Evolutionary conservation across 2,113 vertebrate species (phyloP).

Genomic region (Corynorhinus townsendii): DNA sequence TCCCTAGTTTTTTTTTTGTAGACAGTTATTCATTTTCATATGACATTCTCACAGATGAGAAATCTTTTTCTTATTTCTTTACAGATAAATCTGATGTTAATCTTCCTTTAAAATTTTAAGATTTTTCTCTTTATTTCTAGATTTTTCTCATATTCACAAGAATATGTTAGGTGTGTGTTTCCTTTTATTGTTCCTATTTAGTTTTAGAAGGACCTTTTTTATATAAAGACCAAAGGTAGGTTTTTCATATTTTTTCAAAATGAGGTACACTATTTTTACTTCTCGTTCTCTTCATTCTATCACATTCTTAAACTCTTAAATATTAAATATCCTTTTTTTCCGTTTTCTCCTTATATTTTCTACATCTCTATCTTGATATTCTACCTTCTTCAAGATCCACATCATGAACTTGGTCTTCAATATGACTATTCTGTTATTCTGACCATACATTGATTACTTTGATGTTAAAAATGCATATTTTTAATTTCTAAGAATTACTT

Average conservation of each 20-base stretch:
- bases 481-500: not conserved
- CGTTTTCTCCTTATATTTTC: not conserved
- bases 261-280: not conserved
- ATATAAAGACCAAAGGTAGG: not conserved
- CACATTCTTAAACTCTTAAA: not conserved
- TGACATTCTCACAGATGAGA: not conserved
- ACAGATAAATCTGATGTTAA: not conserved
- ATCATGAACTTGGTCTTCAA: not conserved
- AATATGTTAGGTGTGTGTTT: not conserved
- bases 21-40: not conserved
- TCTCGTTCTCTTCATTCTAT: not conserved
- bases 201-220: not conserved
- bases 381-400: not conserved
- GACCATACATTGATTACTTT: not conserved
- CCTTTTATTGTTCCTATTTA: not conserved
- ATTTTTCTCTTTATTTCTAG: not conserved
- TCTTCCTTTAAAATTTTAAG: not conserved
- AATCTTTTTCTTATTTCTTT: not conserved
- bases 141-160: not conserved
- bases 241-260: not conserved
- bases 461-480: not conserved
- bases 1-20: not conserved
- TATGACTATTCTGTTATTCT: not conserved
- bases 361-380: not conserved
- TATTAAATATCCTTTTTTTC: not conserved